phyloP scores from a whole-genome alignment of 2,113 vertebrate species.

The Corydoras maculifer region DNA sequence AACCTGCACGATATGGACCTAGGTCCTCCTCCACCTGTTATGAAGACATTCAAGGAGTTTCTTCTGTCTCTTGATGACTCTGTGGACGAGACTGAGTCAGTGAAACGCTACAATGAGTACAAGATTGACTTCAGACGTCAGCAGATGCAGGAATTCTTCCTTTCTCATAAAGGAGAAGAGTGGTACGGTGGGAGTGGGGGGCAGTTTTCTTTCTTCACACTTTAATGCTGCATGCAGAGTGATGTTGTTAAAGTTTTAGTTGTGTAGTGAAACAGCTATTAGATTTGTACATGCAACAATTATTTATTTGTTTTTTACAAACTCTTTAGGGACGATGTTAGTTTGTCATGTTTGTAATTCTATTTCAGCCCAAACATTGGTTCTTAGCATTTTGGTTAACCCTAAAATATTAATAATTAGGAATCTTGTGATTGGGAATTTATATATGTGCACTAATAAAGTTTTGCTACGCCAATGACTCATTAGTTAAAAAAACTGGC shows the following conservation, averaged over 20 bases:
- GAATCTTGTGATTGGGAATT: too few relatives aligned
- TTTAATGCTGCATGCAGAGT: neutral
- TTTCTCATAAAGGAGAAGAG: slow-evolving; percentile 91
- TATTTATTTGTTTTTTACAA: neutral
- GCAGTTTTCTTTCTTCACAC: neutral
- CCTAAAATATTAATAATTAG: too few relatives aligned
- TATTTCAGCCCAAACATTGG: too few relatives aligned
- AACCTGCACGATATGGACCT: slow-evolving; percentile 84
- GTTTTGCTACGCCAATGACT: too few relatives aligned
- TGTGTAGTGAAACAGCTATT: too few relatives aligned
- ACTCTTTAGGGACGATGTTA: neutral
- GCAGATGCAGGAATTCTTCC: slow-evolving; percentile 94
- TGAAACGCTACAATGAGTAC: slow-evolving; percentile 89
- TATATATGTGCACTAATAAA: too few relatives aligned
- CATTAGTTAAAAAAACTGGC: neutral
- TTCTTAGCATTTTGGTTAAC: too few relatives aligned
- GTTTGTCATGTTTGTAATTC: neutral
- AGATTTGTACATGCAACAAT: neutral
- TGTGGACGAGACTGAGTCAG: slow-evolving; percentile 86
- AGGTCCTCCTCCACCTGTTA: slow-evolving; percentile 76
- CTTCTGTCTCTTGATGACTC: slow-evolving; percentile 84
- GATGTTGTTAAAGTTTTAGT: neutral
- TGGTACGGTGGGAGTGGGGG: slow-evolving; percentile 68
- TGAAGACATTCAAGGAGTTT: slow-evolving; percentile 92
- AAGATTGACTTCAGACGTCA: slow-evolving; percentile 87